Percentiles rank a stretch among this genome's conserved stretches.
phyloP scores from a whole-genome alignment of 2,113 vertebrate species.

The Thryonomys swinderianus region DNA sequence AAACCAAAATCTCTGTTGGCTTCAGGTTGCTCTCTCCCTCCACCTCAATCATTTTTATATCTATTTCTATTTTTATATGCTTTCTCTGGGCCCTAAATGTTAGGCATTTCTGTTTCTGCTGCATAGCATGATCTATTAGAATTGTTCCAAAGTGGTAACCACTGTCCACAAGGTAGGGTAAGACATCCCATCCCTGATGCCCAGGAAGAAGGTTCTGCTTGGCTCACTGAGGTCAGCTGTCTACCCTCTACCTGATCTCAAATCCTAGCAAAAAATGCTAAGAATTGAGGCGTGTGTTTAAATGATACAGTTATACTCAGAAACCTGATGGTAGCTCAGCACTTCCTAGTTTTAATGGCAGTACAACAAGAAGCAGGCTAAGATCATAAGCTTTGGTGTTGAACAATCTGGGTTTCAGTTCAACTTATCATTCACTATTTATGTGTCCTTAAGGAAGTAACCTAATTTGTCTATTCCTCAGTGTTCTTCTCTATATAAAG shows the following conservation, averaged over 20 bases:
- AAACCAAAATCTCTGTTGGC: background rate
- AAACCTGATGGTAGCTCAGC: background rate
- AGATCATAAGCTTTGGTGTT: too few species aligned
- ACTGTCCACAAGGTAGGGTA: background rate
- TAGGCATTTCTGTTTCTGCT: background rate
- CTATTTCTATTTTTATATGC: accelerated
- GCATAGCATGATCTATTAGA: background rate
- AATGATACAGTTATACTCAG: background rate
- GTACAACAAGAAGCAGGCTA: background rate
- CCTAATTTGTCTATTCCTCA: background rate
- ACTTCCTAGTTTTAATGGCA: background rate
- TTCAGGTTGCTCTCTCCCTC: background rate
- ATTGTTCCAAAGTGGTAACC: background rate
- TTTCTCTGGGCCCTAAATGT: slow-evolving; percentile 18
- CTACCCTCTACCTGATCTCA: background rate
- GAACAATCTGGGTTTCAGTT: background rate
- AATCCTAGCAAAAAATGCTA: background rate
- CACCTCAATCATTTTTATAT: background rate
- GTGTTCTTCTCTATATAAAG: background rate
- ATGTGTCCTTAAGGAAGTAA: background rate
- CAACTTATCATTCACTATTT: background rate
- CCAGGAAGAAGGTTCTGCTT: background rate
- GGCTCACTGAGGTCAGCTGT: background rate
- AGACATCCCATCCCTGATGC: accelerated
- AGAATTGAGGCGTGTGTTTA: background rate